A percentile compares a stretch with the other conserved stretches of the same genome.
phyloP scores from a whole-genome alignment of 2,888 invertebrate genomes.

The Drosophila planitibia region DNA sequence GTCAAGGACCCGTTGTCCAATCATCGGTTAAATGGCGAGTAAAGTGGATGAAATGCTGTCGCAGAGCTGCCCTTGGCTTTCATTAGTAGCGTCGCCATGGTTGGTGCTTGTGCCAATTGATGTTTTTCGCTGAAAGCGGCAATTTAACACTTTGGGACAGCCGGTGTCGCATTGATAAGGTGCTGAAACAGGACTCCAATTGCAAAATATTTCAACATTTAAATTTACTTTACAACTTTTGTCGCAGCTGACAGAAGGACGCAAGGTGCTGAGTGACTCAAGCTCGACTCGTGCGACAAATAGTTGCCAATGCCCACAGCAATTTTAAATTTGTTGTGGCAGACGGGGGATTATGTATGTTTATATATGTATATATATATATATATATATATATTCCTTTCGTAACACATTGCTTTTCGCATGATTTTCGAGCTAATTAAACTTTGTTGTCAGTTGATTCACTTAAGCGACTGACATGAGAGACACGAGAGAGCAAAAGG shows the following conservation, averaged over 20 bases:
- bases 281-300: slow-evolving; percentile 31
- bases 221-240: slow-evolving; percentile 62
- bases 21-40: slow-evolving; percentile 79
- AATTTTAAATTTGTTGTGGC: background rate
- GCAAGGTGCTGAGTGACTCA: slow-evolving; percentile 6
- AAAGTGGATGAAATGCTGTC: slow-evolving; percentile 59
- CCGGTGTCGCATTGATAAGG: slow-evolving; percentile 35
- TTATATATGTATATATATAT: background rate
- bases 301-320: slow-evolving; percentile 30
- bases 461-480: slow-evolving; percentile 57
- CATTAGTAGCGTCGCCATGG: slow-evolving; percentile 62
- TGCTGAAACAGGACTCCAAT: slow-evolving; percentile 3
- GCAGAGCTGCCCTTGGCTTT: slow-evolving; percentile 48
- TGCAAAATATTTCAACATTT: slow-evolving; percentile 68
- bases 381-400: background rate
- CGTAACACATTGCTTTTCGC: slow-evolving; percentile 1
- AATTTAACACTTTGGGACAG: slow-evolving; percentile 65
- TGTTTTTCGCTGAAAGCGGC: slow-evolving; percentile 58
- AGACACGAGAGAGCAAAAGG: slow-evolving; percentile 50
- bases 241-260: slow-evolving; percentile 4
- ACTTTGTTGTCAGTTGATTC: slow-evolving; percentile 64
- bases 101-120: slow-evolving; percentile 57
- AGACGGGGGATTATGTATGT: background rate
- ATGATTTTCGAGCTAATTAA: slow-evolving; percentile 44
- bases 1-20: slow-evolving; percentile 59